A percentile compares a stretch with the other conserved stretches of the same genome.
Conservation (phyloP, 2,888 invertebrate species). For the Lampropteryx suffumata region DNA sequence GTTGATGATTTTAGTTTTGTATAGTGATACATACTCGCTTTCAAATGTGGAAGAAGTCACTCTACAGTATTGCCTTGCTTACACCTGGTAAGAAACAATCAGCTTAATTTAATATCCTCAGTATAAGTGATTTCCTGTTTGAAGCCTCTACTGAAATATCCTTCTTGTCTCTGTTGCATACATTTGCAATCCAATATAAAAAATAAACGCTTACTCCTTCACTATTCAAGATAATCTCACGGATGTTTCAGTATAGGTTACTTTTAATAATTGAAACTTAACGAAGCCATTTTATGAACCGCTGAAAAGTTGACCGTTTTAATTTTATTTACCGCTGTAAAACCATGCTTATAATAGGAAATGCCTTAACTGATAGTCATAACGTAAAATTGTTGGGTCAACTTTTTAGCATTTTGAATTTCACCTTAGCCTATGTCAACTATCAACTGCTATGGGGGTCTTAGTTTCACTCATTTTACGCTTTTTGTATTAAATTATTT, state of each 20-base stretch:
- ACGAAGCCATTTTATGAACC: conserved; percentile 69
- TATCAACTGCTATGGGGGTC: conserved; percentile 78
- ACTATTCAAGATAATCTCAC: conserved; percentile 47
- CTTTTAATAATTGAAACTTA: conserved; percentile 60
- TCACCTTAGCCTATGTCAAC: conserved; percentile 73
- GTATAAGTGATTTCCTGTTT: conserved; percentile 78
- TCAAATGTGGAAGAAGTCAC: conserved; percentile 82
- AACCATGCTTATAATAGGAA: not conserved
- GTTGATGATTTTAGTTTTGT: conserved; percentile 80
- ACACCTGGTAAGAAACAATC: conserved; percentile 82
- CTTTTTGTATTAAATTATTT: conserved; percentile 56
- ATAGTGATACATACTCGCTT: conserved; percentile 82
- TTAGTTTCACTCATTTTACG: conserved; percentile 60
- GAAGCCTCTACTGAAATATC: conserved; percentile 71
- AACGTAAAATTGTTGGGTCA: conserved; percentile 36
- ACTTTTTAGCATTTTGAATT: conserved; percentile 62
- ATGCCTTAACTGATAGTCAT: not conserved
- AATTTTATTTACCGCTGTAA: conserved; percentile 8
- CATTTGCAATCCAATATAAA: conserved; percentile 41
- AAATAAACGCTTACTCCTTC: conserved; percentile 38
- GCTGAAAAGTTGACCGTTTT: conserved; percentile 63
- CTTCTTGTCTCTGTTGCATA: conserved; percentile 56
- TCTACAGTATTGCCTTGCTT: conserved; percentile 82
- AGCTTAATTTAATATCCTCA: conserved; percentile 81
- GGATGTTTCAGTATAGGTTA: conserved; percentile 74